Evolutionary conservation across 1,140 invertebrate genomes (phyloP).

Genomic region (Eupristina koningsbergeri): DNA sequence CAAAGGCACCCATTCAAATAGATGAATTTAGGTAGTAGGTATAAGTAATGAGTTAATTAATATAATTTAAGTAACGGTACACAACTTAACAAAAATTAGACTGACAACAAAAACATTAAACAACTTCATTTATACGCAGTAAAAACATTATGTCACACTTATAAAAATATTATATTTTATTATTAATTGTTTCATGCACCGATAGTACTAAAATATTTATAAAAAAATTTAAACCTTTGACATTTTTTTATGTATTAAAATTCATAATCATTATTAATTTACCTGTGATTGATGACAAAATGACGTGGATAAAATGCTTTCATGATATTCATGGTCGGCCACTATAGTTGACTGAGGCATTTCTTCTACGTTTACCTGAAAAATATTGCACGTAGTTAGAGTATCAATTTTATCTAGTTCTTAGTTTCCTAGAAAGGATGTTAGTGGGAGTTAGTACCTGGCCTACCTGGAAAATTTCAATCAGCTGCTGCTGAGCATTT

Average conservation of each 20-base stretch:
- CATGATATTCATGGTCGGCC: constrained; percentile 71
- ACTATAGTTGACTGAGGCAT: constrained; percentile 68
- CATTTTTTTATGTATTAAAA: neutral
- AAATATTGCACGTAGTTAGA: neutral
- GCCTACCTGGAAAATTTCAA: constrained; percentile 77
- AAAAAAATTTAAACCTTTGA: neutral
- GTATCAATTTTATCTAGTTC: neutral
- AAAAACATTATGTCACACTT: neutral
- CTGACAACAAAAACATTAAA: too few relatives aligned
- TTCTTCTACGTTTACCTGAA: constrained; percentile 67
- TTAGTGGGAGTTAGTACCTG: constrained; percentile 45
- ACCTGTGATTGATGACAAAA: constrained; percentile 68
- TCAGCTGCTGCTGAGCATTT: constrained; percentile 76
- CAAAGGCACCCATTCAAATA: neutral
- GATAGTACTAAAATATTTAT: constrained; percentile 8
- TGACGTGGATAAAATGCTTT: constrained; percentile 70
- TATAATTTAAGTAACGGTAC: too few relatives aligned
- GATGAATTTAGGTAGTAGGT: neutral
- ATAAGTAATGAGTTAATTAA: neutral
- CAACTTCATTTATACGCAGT: neutral
- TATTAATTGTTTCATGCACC: constrained; percentile 4
- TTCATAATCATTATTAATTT: constrained; percentile 12
- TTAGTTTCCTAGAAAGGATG: constrained; percentile 50
- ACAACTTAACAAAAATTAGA: neutral
- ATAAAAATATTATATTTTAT: neutral